Conservation (phyloP, 2,797 vertebrate genomes). For the Bucorvus abyssinicus region DNA sequence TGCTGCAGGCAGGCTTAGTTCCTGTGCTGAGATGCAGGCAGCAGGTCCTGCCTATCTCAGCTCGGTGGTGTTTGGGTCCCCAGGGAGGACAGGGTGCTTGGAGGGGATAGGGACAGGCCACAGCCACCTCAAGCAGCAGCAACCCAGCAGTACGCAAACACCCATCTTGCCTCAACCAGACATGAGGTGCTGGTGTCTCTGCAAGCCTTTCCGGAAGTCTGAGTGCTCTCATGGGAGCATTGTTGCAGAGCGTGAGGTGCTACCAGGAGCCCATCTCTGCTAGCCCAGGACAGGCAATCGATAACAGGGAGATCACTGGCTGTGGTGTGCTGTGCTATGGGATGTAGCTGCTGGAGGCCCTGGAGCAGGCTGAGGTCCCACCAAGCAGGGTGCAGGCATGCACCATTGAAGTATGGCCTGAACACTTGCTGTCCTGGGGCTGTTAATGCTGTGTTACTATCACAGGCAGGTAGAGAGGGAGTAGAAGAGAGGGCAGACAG, state of each 20-base stretch:
- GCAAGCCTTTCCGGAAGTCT: background rate
- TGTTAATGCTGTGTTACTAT: background rate
- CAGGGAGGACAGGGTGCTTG: background rate
- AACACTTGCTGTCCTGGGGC: background rate
- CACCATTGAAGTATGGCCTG: background rate
- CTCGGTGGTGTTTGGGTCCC: background rate
- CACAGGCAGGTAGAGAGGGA: background rate
- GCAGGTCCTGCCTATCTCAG: background rate
- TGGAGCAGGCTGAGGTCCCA: background rate
- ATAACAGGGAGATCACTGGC: background rate
- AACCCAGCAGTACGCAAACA: background rate
- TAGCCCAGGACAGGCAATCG: background rate
- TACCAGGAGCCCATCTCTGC: background rate
- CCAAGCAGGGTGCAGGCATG: background rate
- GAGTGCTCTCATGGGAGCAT: background rate
- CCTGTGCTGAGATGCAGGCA: background rate
- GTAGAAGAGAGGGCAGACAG: background rate
- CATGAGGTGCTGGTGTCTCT: background rate
- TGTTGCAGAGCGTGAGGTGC: background rate
- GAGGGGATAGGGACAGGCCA: background rate
- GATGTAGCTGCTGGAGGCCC: background rate
- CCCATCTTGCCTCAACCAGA: background rate
- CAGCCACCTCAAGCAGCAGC: background rate
- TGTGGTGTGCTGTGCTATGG: background rate
- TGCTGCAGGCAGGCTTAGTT: background rate